Evolutionary conservation across 2,797 vertebrate genomes (phyloP).

Genomic region (Threskiornis aethiopicus): DNA sequence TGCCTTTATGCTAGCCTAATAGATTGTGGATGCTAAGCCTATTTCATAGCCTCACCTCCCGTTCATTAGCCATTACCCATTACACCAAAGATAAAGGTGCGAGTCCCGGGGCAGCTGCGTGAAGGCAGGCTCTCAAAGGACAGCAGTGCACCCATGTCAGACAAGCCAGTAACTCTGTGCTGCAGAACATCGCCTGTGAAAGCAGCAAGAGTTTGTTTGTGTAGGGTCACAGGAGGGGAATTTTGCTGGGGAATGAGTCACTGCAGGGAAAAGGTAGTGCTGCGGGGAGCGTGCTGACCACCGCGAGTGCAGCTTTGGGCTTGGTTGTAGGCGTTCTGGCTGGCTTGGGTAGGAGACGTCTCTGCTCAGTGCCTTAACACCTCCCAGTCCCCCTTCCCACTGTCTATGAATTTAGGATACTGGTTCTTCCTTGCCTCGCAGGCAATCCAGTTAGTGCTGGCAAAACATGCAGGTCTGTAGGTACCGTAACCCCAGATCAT

Average conservation of each 20-base stretch:
- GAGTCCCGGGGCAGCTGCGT: neutral
- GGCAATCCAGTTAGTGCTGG: neutral
- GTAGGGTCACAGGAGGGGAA: neutral
- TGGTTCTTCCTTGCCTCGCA: neutral
- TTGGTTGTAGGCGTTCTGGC: neutral
- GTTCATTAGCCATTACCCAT: neutral
- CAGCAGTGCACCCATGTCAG: fast-evolving
- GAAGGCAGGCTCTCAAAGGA: neutral
- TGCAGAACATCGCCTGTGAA: neutral
- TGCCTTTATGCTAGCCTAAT: neutral
- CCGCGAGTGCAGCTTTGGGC: neutral
- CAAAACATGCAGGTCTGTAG: neutral
- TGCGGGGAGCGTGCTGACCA: neutral
- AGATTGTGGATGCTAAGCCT: neutral
- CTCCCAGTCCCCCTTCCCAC: neutral
- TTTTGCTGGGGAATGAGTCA: neutral
- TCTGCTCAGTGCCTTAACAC: neutral
- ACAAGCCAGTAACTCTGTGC: fast-evolving
- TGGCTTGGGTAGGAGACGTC: neutral
- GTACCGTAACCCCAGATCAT: neutral
- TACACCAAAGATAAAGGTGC: neutral
- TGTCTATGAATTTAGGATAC: fast-evolving
- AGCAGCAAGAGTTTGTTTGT: neutral
- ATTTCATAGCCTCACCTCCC: neutral
- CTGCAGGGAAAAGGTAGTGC: neutral